Conservation (phyloP, 2,113 vertebrate genomes). For the Melanotaenia duboulayi region DNA sequence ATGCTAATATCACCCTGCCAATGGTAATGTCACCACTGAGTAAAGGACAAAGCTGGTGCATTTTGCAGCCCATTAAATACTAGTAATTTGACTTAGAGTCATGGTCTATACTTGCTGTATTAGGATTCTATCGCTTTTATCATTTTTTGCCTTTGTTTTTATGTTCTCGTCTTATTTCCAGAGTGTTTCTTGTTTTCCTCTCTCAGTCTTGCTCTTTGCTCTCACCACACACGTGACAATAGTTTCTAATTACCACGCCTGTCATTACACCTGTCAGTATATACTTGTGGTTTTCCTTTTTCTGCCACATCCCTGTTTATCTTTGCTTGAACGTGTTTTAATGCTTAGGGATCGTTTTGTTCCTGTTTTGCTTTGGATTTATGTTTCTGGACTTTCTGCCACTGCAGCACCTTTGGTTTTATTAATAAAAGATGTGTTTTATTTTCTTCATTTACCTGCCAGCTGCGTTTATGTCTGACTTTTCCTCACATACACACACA, state of each 20-base stretch:
- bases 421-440: neutral
- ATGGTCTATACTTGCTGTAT: neutral
- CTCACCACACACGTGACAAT: too few relatives aligned
- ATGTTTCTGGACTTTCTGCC: neutral
- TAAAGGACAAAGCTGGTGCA: neutral
- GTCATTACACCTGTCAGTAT: neutral
- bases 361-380: neutral
- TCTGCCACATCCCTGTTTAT: too few relatives aligned
- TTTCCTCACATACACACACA: too few relatives aligned
- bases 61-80: neutral
- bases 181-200: too few relatives aligned
- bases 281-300: too few relatives aligned
- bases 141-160: neutral
- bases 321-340: neutral
- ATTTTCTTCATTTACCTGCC: neutral
- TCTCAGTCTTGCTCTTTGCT: too few relatives aligned
- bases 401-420: neutral
- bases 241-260: neutral
- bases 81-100: neutral
- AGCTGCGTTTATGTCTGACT: too few relatives aligned
- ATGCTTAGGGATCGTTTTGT: neutral
- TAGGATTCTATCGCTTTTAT: neutral
- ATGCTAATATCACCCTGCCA: conserved; percentile 32
- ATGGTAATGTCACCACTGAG: conserved; percentile 14
- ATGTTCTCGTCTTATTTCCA: neutral